A percentile compares a stretch with the other conserved stretches of the same genome.
Conservation (phyloP, 2,113 vertebrate genomes). For the Grus americana region DNA sequence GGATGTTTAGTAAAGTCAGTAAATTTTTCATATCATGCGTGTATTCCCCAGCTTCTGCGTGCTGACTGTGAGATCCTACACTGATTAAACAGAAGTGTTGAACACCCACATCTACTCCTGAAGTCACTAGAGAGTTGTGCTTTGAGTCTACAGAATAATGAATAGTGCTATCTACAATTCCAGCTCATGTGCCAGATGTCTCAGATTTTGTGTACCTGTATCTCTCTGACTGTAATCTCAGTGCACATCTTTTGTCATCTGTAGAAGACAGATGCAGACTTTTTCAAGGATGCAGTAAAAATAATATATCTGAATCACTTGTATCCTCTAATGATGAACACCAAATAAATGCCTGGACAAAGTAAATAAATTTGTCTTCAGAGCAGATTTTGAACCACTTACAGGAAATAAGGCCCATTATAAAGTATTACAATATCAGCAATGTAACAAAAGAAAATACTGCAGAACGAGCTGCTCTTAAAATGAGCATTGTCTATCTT, state of each 20-base stretch:
- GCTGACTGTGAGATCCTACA: neutral
- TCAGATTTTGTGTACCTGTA: constrained; percentile 22
- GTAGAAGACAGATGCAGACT: neutral
- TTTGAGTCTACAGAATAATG: constrained; percentile 12
- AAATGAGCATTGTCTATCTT: neutral
- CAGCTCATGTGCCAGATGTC: constrained; percentile 22
- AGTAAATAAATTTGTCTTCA: neutral
- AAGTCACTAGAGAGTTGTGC: constrained; percentile 17
- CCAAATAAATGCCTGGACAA: neutral
- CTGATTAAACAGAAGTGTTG: constrained; percentile 40
- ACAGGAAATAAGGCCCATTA: neutral
- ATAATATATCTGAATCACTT: neutral
- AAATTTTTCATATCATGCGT: neutral
- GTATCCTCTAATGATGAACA: neutral
- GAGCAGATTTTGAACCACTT: neutral
- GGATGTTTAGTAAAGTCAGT: neutral
- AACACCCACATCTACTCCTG: constrained; percentile 4
- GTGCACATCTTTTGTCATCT: constrained; percentile 2
- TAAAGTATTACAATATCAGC: neutral
- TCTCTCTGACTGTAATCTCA: neutral
- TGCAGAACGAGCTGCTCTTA: neutral
- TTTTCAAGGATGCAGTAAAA: neutral
- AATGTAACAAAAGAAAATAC: neutral
- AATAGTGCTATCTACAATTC: neutral
- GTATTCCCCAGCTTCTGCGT: neutral